phyloP scores from a whole-genome alignment of 2,888 invertebrate species.

The Myopa tessellatipennis region DNA sequence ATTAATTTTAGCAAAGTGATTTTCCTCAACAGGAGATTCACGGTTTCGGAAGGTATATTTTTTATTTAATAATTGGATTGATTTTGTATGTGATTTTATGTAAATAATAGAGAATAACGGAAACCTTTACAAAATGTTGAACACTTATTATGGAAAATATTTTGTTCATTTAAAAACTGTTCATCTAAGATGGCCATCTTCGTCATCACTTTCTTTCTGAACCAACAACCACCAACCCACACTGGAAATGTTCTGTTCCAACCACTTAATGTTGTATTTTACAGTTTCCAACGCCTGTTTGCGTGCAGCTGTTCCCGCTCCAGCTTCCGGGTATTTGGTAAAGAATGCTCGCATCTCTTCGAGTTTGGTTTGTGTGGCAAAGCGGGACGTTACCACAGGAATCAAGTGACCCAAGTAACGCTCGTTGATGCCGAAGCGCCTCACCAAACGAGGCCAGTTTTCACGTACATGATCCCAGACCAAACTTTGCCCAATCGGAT shows the following conservation, averaged over 20 bases:
- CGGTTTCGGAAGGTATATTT: no score
- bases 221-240: conserved; percentile 72
- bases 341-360: conserved; percentile 83
- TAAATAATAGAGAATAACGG: no score
- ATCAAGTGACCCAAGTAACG: conserved; percentile 81
- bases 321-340: conserved; percentile 81
- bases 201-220: background rate
- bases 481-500: conserved; percentile 78
- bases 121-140: no score
- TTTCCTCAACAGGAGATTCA: no score
- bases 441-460: conserved; percentile 79
- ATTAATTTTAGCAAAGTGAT: no score
- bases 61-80: no score
- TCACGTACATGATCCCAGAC: conserved; percentile 86
- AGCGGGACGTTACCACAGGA: conserved; percentile 75
- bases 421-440: conserved; percentile 83
- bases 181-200: no score
- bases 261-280: conserved; percentile 83
- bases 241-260: conserved; percentile 70
- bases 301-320: conserved; percentile 81
- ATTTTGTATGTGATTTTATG: no score
- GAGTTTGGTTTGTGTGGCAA: conserved; percentile 75
- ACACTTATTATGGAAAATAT: no score
- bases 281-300: conserved; percentile 82
- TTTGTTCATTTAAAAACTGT: no score